phyloP scores from a whole-genome alignment of 2,113 vertebrate species.

The Cercopithecus mona region DNA sequence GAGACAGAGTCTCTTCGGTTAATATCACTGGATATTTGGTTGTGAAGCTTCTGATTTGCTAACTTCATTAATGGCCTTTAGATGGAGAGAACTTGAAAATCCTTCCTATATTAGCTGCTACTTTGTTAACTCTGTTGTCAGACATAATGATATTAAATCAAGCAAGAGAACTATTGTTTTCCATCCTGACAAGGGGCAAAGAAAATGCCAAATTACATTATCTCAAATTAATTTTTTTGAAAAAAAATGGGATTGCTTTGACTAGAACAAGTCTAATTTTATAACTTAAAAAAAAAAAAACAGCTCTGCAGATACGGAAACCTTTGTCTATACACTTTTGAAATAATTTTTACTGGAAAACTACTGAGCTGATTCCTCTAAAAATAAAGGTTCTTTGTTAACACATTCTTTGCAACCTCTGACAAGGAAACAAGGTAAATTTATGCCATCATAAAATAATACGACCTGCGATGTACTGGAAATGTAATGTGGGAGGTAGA shows the following conservation, averaged over 20 bases:
- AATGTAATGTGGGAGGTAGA: neutral
- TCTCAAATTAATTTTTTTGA: slow-evolving; percentile 22
- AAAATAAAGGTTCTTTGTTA: slow-evolving; percentile 52
- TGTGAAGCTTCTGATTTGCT: neutral
- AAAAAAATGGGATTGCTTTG: neutral
- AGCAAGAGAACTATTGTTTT: slow-evolving; percentile 55
- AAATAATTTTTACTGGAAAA: slow-evolving; percentile 53
- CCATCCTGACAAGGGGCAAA: slow-evolving; percentile 54
- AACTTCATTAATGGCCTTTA: slow-evolving; percentile 12
- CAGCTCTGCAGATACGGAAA: neutral
- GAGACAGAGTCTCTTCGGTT: neutral
- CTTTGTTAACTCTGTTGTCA: slow-evolving; percentile 44
- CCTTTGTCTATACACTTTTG: slow-evolving; percentile 31
- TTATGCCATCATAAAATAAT: slow-evolving; percentile 1
- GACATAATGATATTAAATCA: slow-evolving; percentile 62
- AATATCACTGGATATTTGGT: neutral
- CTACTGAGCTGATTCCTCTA: slow-evolving; percentile 49
- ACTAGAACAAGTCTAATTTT: slow-evolving; percentile 62
- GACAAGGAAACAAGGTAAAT: neutral
- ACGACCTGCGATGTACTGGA: neutral
- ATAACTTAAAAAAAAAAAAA: neutral
- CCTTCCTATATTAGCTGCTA: neutral
- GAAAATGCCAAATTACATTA: slow-evolving; percentile 54
- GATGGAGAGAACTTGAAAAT: slow-evolving; percentile 26
- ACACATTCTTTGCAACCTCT: neutral